A percentile compares a stretch with the other conserved stretches of the same genome.
These are phyloP conservation scores for Chloroceryle inda DNA, from an alignment of 2,797 vertebrate genomes.

Conservation along the genomic window DNA sequence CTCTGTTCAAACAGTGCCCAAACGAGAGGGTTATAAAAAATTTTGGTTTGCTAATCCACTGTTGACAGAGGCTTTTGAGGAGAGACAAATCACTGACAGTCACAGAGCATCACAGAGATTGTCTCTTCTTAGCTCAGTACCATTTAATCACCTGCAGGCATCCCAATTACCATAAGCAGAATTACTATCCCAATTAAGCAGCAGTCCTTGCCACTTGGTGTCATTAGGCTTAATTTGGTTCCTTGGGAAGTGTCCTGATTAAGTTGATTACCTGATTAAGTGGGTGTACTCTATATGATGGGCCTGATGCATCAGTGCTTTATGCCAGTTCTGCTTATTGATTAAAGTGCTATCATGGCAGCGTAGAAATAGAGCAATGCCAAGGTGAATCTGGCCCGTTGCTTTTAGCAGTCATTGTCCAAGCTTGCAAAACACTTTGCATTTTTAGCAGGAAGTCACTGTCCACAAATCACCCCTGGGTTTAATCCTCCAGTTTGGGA, in stretches of 20 bases:
- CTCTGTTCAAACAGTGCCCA: not conserved
- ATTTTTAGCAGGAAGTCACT: not conserved
- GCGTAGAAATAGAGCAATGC: not conserved
- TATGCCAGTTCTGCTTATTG: constrained; percentile 52
- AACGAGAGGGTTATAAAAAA: constrained; percentile 8
- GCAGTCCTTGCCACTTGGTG: constrained; percentile 72
- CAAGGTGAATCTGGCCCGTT: constrained; percentile 44
- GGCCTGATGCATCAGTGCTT: constrained; percentile 65
- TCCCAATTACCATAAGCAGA: constrained; percentile 76
- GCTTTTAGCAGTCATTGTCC: not conserved
- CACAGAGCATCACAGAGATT: constrained; percentile 57
- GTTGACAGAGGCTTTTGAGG: constrained; percentile 67
- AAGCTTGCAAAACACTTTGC: constrained; percentile 8
- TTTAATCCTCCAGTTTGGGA: not conserved
- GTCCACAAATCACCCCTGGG: not conserved
- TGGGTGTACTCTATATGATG: constrained; percentile 44
- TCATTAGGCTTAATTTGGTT: constrained; percentile 82
- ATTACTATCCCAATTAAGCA: constrained; percentile 79
- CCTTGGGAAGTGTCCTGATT: constrained; percentile 78
- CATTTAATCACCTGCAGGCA: constrained; percentile 77
- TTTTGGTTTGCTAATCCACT: constrained; percentile 55
- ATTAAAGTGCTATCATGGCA: constrained; percentile 55
- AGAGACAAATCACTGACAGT: constrained; percentile 62
- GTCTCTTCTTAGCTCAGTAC: constrained; percentile 56
- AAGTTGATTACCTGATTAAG: constrained; percentile 76